These are phyloP conservation scores for Podarcis cretensis DNA, from an alignment of 2,113 vertebrate genomes.

Conservation along the genomic window DNA sequence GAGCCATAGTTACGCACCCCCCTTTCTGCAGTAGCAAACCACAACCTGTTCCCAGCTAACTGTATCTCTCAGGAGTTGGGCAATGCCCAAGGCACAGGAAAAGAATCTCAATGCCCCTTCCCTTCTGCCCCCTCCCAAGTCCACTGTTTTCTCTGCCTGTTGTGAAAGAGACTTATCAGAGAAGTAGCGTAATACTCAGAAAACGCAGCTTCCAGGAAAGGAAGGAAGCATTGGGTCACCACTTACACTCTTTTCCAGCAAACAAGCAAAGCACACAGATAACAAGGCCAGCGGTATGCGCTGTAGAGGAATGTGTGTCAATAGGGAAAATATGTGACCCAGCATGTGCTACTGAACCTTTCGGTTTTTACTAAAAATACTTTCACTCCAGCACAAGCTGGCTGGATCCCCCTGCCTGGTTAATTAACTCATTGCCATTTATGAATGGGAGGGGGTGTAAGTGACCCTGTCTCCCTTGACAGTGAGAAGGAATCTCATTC, in stretches of 20 bases:
- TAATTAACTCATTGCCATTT: background rate
- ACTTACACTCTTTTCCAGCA: slow-evolving; percentile 66
- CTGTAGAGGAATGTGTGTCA: background rate
- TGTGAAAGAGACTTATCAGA: slow-evolving; percentile 65
- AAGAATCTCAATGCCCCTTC: background rate
- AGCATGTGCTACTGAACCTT: slow-evolving; percentile 2
- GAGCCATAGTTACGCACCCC: background rate
- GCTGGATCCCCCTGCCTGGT: background rate
- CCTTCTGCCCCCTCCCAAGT: background rate
- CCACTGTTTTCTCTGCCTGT: background rate
- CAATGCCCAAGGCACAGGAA: rapidly evolving
- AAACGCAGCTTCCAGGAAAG: slow-evolving; percentile 69
- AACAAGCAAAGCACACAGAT: slow-evolving; percentile 51
- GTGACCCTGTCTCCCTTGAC: background rate
- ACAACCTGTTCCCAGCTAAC: rapidly evolving
- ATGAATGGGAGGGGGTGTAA: background rate
- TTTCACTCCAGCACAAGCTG: background rate
- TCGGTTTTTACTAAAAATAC: background rate
- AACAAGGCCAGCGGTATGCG: background rate
- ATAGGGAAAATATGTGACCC: background rate
- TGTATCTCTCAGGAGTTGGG: rapidly evolving
- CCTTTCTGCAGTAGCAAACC: background rate
- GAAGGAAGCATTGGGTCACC: slow-evolving; percentile 72
- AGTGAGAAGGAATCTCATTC: background rate
- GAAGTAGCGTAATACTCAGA: background rate